phyloP scores from a whole-genome alignment of 30 jellyfish, hydroid and myxozoan species.

The Nemopilema nomurai region DNA sequence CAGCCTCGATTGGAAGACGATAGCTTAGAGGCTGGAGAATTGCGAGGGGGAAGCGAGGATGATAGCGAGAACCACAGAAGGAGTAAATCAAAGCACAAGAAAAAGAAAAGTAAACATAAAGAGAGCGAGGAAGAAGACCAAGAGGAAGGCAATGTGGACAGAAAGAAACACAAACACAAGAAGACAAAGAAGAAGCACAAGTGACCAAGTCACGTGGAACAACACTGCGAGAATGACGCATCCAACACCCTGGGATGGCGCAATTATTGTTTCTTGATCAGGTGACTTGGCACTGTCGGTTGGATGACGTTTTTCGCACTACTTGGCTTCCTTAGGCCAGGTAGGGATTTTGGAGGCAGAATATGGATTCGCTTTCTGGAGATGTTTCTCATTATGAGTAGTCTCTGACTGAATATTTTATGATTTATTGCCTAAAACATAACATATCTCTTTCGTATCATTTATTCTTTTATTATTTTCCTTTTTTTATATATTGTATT shows the following conservation, averaged over 20 bases:
- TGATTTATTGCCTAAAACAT: too few relatives aligned
- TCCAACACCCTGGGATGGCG: background rate
- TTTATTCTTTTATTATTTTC: too few relatives aligned
- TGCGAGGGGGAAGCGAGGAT: constrained; percentile 14
- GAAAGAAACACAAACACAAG: constrained; percentile 56
- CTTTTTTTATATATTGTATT: background rate
- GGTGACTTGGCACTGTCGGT: too few relatives aligned
- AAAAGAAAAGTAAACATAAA: background rate
- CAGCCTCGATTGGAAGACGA: background rate
- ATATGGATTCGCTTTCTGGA: too few relatives aligned
- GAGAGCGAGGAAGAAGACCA: constrained; percentile 4
- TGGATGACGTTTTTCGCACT: too few relatives aligned
- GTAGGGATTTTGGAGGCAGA: too few relatives aligned
- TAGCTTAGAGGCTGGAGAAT: constrained; percentile 48
- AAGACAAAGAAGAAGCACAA: constrained; percentile 39
- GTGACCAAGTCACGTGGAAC: background rate
- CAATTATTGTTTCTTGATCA: background rate
- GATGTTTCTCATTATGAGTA: too few relatives aligned
- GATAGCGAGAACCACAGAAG: background rate
- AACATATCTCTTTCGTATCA: too few relatives aligned
- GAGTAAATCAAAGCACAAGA: constrained; percentile 22
- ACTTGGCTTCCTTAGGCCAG: too few relatives aligned
- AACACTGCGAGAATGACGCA: background rate
- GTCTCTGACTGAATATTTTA: too few relatives aligned
- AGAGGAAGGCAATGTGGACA: background rate